phyloP scores from a whole-genome alignment of 2,888 invertebrate species.

The Rutpela maculata region DNA sequence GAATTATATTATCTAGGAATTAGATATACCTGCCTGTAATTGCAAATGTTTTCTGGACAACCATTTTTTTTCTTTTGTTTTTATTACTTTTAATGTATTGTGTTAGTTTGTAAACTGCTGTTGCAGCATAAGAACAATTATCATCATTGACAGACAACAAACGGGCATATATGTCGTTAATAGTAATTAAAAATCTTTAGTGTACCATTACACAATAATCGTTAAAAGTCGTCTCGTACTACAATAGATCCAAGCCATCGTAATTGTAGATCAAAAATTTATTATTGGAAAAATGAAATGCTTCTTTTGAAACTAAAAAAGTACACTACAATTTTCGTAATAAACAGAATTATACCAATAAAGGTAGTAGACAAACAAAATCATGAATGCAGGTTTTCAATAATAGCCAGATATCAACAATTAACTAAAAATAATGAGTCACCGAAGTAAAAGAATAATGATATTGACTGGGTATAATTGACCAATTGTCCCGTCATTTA shows the following conservation, averaged over 20 bases:
- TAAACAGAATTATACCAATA: conserved; percentile 27
- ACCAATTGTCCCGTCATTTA: conserved; percentile 60
- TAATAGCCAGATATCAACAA: conserved; percentile 23
- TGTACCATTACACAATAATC: neutral
- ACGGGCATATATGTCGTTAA: neutral
- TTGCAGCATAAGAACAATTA: neutral
- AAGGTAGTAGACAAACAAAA: neutral
- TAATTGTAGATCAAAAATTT: neutral
- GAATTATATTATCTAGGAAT: no score
- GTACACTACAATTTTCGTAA: conserved; percentile 11
- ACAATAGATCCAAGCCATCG: neutral
- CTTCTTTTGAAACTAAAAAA: neutral
- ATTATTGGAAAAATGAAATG: neutral
- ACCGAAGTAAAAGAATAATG: conserved; percentile 48
- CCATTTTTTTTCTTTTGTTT: no score
- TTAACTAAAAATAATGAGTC: conserved; percentile 49
- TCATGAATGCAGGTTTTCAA: neutral
- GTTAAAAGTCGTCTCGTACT: neutral
- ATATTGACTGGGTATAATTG: conserved; percentile 60
- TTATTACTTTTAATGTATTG: no score
- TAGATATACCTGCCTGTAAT: no score
- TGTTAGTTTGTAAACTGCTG: neutral
- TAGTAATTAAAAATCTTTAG: neutral
- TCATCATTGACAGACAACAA: neutral
- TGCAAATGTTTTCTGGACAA: no score